Conservation (phyloP, 2,888 invertebrate genomes). For the Caenorhabditis japonica region DNA sequence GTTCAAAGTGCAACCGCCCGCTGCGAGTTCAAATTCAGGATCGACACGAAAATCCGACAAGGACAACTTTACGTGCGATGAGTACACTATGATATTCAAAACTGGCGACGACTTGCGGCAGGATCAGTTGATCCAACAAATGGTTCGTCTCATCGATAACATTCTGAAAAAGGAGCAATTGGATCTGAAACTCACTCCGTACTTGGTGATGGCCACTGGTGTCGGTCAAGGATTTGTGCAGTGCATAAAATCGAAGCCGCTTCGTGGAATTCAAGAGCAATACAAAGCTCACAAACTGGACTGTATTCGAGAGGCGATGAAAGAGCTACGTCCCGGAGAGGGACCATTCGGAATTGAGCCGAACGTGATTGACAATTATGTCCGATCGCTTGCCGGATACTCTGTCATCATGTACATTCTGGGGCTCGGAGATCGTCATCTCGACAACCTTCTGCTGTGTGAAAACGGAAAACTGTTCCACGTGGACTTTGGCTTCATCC, state of each 20-base stretch:
- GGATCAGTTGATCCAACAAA: constrained; percentile 96
- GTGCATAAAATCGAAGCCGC: constrained; percentile 86
- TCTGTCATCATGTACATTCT: constrained; percentile 89
- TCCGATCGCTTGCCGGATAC: constrained; percentile 78
- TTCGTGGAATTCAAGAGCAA: constrained; percentile 61
- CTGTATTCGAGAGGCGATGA: constrained; percentile 86
- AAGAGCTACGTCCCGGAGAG: constrained; percentile 88
- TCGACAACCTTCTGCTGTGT: constrained; percentile 95
- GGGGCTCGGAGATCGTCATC: constrained; percentile 86
- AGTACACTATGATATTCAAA: constrained; percentile 96
- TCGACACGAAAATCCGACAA: constrained; percentile 80
- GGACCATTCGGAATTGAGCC: constrained; percentile 91
- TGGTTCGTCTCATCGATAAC: constrained; percentile 97
- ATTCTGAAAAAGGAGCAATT: constrained; percentile 92
- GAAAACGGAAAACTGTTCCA: constrained; percentile 90
- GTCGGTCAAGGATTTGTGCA: constrained; percentile 96
- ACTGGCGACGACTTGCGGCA: constrained; percentile 96
- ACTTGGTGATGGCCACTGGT: constrained; percentile 86
- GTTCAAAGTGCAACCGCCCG: constrained; percentile 80
- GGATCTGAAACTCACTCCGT: constrained; percentile 84
- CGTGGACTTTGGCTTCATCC: constrained; percentile 97
- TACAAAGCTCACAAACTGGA: constrained; percentile 47
- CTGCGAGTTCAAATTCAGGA: too few species aligned
- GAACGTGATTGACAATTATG: constrained; percentile 97
- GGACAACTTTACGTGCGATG: constrained; percentile 75